A percentile compares a stretch with the other conserved stretches of the same genome.
These are phyloP conservation scores for Oenanthe melanoleuca DNA, from an alignment of 2,113 vertebrate genomes.

Conservation along the genomic window DNA sequence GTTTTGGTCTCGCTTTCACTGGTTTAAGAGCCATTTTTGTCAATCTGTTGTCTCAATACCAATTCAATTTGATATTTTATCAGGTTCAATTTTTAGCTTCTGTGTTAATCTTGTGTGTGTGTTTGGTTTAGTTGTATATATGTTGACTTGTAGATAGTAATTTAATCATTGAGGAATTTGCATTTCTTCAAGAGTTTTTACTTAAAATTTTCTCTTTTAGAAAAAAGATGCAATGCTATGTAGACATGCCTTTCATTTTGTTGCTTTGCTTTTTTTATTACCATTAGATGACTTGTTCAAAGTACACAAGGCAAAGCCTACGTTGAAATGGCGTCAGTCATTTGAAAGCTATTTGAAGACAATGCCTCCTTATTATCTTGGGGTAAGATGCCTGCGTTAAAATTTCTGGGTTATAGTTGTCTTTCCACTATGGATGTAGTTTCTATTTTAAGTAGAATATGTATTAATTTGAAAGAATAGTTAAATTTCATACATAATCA, in stretches of 20 bases:
- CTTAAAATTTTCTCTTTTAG: background rate
- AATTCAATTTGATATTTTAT: background rate
- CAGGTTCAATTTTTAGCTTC: background rate
- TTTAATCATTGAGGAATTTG: background rate
- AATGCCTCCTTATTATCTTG: constrained; percentile 97
- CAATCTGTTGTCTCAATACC: background rate
- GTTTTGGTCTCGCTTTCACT: background rate
- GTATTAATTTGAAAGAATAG: background rate
- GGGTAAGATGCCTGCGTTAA: constrained; percentile 77
- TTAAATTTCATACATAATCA: background rate
- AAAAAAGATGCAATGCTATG: background rate
- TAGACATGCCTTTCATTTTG: background rate
- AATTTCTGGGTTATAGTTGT: background rate
- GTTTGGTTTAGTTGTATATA: background rate
- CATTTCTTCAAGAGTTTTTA: background rate
- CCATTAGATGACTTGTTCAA: constrained; percentile 93
- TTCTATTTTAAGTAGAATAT: background rate
- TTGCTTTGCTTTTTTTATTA: background rate
- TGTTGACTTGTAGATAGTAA: background rate
- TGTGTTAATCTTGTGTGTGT: background rate
- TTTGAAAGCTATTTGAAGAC: constrained; percentile 98
- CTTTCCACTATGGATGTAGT: background rate
- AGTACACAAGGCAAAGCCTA: constrained; percentile 97
- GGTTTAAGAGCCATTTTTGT: background rate
- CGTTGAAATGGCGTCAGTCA: constrained; percentile 93